These are phyloP conservation scores for Bolinopsis microptera DNA, from an alignment of 37 sponge, comb jelly and placozoan species.

Conservation along the genomic window DNA sequence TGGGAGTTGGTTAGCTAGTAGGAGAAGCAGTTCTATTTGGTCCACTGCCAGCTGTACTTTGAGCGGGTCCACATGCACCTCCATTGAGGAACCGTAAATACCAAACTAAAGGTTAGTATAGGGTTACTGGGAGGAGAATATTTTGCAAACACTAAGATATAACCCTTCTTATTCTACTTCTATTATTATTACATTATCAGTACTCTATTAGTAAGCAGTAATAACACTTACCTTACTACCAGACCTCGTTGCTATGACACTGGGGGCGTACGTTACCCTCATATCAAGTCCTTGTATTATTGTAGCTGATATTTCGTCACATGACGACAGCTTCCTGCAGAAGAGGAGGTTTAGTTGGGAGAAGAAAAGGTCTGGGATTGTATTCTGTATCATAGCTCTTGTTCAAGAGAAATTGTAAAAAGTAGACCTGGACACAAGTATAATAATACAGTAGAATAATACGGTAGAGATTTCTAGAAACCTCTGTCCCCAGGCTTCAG, in stretches of 20 bases:
- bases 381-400: no score
- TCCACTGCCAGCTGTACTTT: not conserved
- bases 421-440: no score
- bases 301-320: slow-evolving; percentile 5
- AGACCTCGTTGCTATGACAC: not conserved
- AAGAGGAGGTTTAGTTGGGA: not conserved
- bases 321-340: slow-evolving; percentile 1
- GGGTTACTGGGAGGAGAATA: no score
- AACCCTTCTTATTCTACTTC: no score
- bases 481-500: slow-evolving; percentile 59
- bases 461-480: no score
- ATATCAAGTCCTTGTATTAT: slow-evolving; percentile 8
- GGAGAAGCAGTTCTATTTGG: slow-evolving; percentile 19
- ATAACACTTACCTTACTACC: not conserved
- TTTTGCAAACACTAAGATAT: no score
- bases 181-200: no score
- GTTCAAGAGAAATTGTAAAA: no score
- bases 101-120: not conserved
- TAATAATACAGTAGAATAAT: no score
- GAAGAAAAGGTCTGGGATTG: no score
- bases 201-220: no score
- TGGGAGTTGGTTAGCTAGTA: not conserved
- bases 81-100: slow-evolving; percentile 6
- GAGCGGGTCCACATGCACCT: slow-evolving; percentile 14
- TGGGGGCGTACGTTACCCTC: slow-evolving; percentile 11